Conservation (phyloP, 2,113 vertebrate genomes). For the Urocitellus parryii region DNA sequence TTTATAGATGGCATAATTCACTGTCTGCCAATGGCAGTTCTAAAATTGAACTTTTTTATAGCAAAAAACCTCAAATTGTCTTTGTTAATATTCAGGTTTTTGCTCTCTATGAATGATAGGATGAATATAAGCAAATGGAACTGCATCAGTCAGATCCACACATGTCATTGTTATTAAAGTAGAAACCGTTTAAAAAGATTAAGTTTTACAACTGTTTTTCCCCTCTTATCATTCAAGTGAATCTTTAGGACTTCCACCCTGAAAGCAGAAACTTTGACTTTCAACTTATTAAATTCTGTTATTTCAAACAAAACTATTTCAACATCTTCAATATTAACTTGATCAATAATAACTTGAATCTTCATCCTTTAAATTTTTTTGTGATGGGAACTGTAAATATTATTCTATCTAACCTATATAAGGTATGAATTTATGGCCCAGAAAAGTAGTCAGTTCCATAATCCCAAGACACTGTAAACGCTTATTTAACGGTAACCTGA, state of each 20-base stretch:
- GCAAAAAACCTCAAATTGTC: not conserved
- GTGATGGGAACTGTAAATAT: not conserved
- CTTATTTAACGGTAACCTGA: conserved; percentile 51
- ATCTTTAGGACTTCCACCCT: not conserved
- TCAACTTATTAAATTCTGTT: not conserved
- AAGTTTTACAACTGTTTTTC: not conserved
- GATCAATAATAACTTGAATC: conserved; percentile 1
- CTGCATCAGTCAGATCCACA: not conserved
- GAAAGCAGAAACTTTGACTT: not conserved
- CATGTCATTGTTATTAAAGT: not conserved
- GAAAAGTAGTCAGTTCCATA: conserved; percentile 69
- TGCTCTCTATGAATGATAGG: not conserved
- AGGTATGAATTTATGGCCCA: conserved; percentile 47
- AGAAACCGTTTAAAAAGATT: not conserved
- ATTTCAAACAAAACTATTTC: not conserved
- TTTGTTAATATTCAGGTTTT: not conserved
- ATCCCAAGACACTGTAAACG: conserved; percentile 59
- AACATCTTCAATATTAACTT: not conserved
- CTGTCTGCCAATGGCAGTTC: not conserved
- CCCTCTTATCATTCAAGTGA: not conserved
- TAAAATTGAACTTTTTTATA: not conserved
- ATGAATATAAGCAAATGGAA: not conserved
- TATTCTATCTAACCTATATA: not conserved
- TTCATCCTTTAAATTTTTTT: conserved; percentile 16
- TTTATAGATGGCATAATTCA: not conserved